Percentiles rank a stretch among this genome's conserved stretches.
phyloP scores from a whole-genome alignment of 2,888 invertebrate genomes.

The Amorpha juglandis region DNA sequence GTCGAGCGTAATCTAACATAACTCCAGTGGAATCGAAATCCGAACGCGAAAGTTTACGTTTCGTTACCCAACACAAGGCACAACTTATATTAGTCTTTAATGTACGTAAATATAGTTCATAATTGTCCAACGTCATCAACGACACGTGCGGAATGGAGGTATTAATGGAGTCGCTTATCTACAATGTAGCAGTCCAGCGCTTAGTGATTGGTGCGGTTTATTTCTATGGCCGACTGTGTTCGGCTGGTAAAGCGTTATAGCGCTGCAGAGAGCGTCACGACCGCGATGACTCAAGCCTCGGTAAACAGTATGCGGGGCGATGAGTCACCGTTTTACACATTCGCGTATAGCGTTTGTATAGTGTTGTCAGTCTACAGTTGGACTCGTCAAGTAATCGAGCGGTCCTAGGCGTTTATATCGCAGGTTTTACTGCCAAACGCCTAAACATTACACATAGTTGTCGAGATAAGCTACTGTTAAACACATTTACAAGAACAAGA shows the following conservation, averaged over 20 bases:
- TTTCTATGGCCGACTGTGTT: constrained; percentile 40
- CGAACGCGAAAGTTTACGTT: constrained; percentile 81
- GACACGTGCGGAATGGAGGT: constrained; percentile 83
- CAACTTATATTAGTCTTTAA: constrained; percentile 47
- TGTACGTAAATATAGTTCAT: constrained; percentile 49
- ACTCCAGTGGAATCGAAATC: constrained; percentile 74
- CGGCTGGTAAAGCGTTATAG: constrained; percentile 65
- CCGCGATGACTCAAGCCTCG: constrained; percentile 83
- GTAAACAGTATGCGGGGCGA: constrained; percentile 85
- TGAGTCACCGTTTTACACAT: constrained; percentile 85
- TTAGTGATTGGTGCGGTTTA: constrained; percentile 55
- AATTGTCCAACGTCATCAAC: constrained; percentile 52
- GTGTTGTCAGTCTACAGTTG: constrained; percentile 83
- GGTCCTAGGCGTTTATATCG: constrained; percentile 77
- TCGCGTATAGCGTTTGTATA: constrained; percentile 83
- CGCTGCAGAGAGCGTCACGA: constrained; percentile 62
- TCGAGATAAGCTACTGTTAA: constrained; percentile 60
- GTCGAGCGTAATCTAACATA: constrained; percentile 80
- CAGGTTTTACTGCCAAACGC: constrained; percentile 76
- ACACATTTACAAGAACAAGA: constrained; percentile 62
- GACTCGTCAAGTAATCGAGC: constrained; percentile 77
- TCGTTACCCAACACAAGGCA: constrained; percentile 51
- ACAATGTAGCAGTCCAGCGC: constrained; percentile 71
- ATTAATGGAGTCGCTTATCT: constrained; percentile 77
- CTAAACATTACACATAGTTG: constrained; percentile 61